Evolutionary conservation across 2,797 vertebrate species (phyloP), one percentile per base, ranked within the genome.

Genomic region (Lacerta agilis): DNA sequence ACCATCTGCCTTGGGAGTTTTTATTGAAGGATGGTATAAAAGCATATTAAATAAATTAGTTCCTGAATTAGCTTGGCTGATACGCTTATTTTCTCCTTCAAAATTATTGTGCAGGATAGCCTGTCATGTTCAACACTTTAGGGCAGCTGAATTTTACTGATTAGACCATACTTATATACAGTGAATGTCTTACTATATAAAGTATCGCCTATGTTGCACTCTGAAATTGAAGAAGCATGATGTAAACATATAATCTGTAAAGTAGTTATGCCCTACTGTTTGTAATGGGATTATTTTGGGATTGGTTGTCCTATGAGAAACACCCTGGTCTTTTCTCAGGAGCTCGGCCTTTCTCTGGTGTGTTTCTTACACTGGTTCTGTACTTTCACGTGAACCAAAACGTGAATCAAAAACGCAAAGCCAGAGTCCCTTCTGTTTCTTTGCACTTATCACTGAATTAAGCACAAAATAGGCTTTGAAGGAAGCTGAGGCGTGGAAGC

Each of bases 301-400:
- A 81, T 18, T 0, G 41, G 8, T 0, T 1, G 9, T 87, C 55
- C 43, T 0, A 0, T 33, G 66, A 38, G 11, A n/a, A 0, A 29
- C 7, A 27, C 3, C 1, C 11, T 43, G 7, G 38, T 49, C 88
- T 15, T 0, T 2, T 0, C 13, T 0, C 2, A 64, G 2, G 0
- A 0, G 69, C 17, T 72, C 3, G 61, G 8, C 20, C 49, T 55
- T 6, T 66, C 55, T 87, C 41, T 82, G 61, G 25, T 72, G 1
- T 49, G 43, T 43, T 69, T 61, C 49, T 85, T 61, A 23, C 61
- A 1, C 13, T 27, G 72, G 18, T 79, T 77, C 64, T 77, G 38
- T 71, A 23, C 20, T 58, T 78, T 49, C 41, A 25, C 45, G 2
- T 79, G 75, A 79, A 64, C 61, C n/a, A n/a, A n/a, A n/a, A n/a